Base-by-base conservation (phyloP, 2,797 vertebrate genomes). In the Heterohyrax brucei region DNA sequence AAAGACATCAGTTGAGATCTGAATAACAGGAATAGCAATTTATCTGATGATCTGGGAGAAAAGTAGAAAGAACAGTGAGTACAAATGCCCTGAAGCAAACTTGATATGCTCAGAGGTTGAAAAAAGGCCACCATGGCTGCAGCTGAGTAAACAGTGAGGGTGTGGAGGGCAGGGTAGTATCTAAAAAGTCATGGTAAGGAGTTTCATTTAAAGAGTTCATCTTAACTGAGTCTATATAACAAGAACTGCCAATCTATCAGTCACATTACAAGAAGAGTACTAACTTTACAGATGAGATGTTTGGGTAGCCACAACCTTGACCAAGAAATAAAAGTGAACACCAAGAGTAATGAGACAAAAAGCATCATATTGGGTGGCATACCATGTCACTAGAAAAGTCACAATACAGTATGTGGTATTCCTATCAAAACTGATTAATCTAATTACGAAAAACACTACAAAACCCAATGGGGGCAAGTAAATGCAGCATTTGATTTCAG, bases 231-330 rank as follows among this genome's bases (percentile, higher is more conserved):
- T 84, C 61, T 14, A 39, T 73, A 18, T 2, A 75, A 48, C 2
- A 56, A 76, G 56, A 90, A 92, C 87, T 80, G 77, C 73, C 44
- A 90, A 48, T 19, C 44, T 48, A 83, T 90, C 6, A 44, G 14
- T 50, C 9, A 85, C 72, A 39, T 72, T 62, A 75, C 10, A 84
- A 26, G 73, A 76, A 76, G 94, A 91, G 70, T 0, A 81, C 18
- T 46, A 81, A 66, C 82, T 50, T 73, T 44, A 80, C 3, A 79
- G 19, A 19, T 10, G n/a, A 92, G 84, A 88, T 88, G 76, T 21
- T 53, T 73, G 30, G n/a, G 46, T 33, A 70, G 28, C 9, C 50
- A 53, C 50, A 53, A 53, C 50, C 50, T 53, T 53, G 13, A 53
- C 50, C 50, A 53, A 53, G 50, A 9, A 53, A 53, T 53, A 9